Base-by-base conservation (phyloP, 1,140 invertebrate genomes). In the Laodelphax striatellus region DNA sequence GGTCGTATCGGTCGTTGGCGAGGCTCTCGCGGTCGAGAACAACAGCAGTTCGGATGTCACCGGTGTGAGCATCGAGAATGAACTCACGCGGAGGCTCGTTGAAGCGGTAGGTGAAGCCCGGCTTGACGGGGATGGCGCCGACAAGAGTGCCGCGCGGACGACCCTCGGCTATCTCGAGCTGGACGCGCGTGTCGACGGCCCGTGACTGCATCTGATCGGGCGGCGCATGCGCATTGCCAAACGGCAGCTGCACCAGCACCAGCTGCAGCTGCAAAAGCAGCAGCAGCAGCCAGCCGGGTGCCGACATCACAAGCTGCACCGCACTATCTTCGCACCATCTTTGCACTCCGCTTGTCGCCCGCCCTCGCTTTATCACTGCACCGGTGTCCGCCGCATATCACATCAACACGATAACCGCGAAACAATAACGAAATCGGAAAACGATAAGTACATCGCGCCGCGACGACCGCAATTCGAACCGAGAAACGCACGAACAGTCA, bases 81-180 rank as follows among this genome's bases (percentile, higher is more conserved):
- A 94, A 94, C 70, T 94, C 88, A 60, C 82, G 78, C 0, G 90
- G 88, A 11, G 86, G 85, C 70, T 94, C 92, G 72, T 94, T 94
- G 72, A 94, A 94, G 41, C 92, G 80, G 69, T 93, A 93, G 0
- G 87, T 92, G 72, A 94, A 94, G 60, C 86, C 89, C 4, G 85
- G 82, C 71, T 90, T 89, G 5, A 82, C 87, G 17, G 92, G 91
- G 69, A 95, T 94, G 64, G 78, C 79, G 14, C 92, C 92, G 5
- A 94, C 89, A 4, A 85, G 69, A 0, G 88, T 90, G 16, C 88
- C 90, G 55, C 82, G 79, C 13, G 90, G 86, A 67, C 88, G 82
- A 38, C 88, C 90, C 72, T 95, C 92, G 42, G 80, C 78, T 50
- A 94, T 83, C 69, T 92, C 86, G 64, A 94, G 82, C 62, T 88